A percentile compares a stretch with the other conserved stretches of the same genome.
phyloP scores from a whole-genome alignment of 2,113 vertebrate genomes.

The Gymnogyps californianus region DNA sequence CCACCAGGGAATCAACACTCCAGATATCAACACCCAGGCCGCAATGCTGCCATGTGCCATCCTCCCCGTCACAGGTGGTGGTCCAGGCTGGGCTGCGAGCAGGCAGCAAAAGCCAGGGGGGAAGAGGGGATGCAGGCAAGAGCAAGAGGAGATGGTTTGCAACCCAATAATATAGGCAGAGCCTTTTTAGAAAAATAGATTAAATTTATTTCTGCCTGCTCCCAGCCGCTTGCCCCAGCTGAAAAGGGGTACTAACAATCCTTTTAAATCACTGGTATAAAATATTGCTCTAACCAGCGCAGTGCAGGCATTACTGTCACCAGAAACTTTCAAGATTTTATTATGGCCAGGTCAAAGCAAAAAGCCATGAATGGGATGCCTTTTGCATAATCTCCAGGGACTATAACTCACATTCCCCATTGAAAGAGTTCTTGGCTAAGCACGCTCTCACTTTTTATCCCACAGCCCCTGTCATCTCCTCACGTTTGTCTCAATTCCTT shows the following conservation, averaged over 20 bases:
- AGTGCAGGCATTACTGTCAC: background rate
- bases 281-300: background rate
- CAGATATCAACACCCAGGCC: background rate
- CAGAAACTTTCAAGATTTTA: slow-evolving; percentile 10
- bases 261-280: slow-evolving; percentile 3
- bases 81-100: background rate
- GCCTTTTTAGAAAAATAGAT: background rate
- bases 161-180: background rate
- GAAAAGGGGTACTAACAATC: slow-evolving; percentile 17
- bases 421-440: background rate
- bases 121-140: background rate
- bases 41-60: accelerated
- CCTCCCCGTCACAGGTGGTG: accelerated
- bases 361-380: slow-evolving; percentile 29
- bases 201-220: slow-evolving; percentile 38
- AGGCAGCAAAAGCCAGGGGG: background rate
- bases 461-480: background rate
- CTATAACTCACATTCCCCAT: background rate
- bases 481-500: background rate
- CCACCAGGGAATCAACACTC: background rate
- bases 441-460: background rate
- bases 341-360: slow-evolving; percentile 40
- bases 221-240: background rate
- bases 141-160: background rate
- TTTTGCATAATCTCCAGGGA: slow-evolving; percentile 11